Evolutionary conservation across 1,140 invertebrate species (phyloP), one percentile per base, ranked within the genome.

Genomic region (Scaptodrosophila lebanonensis): DNA sequence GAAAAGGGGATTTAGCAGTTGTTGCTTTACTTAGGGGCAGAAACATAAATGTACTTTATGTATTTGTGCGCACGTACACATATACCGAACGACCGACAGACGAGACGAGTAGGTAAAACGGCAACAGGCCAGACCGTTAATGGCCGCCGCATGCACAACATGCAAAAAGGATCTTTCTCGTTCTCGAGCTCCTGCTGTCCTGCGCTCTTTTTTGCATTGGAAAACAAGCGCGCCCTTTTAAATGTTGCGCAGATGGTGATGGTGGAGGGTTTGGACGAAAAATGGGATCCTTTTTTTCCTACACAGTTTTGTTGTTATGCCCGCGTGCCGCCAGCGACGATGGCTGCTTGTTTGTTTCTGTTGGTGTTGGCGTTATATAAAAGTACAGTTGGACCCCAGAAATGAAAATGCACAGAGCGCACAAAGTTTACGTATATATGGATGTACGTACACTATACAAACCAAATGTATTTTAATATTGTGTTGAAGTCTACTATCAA

Each of bases 221-320:
- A 45, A 30, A 29, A 64, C 17, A 40, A 70, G 54, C 70, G 47
- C 66, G 52, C 71, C 63, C 72, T 77, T 82, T 79, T 69, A 73
- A 62, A 75, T 79, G 82, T 79, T 79, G 75, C 75, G 75, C 75
- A 79, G 69, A 79, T 79, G 75, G 75, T 79, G 69, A 79, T 79
- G 75, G 75, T 79, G 75, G 75, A 79, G 75, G 75, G 75, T 79
- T 79, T 83, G 75, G 67, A 48, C 53, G 53, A 64, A 64, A 67
- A 77, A 70, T 79, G 75, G 75, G 75, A 79, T 79, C 75, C 75
- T 79, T 69, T 65, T 50, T 66, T 61, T 47, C 63, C 51, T 54
- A 40, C 60, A 40, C 60, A 61, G 50, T 40, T 49, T 52, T 51
- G 49, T 33, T 54, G 52, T 39, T 35, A 33, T 25, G 30, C 25